A percentile compares a stretch with the other conserved stretches of the same genome.
Evolutionary conservation across 2,797 vertebrate genomes (phyloP).

Genomic region (Melanotaenia maccullochi): DNA sequence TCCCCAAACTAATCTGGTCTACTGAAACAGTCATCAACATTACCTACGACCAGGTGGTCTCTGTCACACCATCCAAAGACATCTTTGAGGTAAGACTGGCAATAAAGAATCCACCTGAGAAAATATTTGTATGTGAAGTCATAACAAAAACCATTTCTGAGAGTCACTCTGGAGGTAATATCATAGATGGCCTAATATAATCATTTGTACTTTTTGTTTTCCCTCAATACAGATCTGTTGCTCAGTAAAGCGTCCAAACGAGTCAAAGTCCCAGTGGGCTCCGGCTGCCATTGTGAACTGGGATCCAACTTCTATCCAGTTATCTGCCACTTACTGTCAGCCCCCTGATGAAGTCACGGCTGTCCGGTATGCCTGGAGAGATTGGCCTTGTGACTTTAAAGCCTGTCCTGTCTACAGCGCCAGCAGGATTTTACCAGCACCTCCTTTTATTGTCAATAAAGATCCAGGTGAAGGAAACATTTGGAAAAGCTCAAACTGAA

Average conservation of each 20-base stretch:
- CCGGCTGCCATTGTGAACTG: constrained; percentile 62
- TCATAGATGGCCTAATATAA: not conserved
- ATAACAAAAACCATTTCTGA: not conserved
- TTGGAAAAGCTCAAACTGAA: constrained; percentile 16
- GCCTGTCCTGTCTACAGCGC: constrained; percentile 87
- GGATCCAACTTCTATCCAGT: constrained; percentile 50
- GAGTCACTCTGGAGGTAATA: no score
- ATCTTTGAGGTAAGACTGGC: constrained; percentile 85
- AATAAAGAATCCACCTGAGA: not conserved
- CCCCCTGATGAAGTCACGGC: constrained; percentile 42
- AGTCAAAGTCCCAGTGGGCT: constrained; percentile 74
- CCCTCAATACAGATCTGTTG: constrained; percentile 72
- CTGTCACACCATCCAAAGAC: constrained; percentile 44
- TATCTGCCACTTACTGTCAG: constrained; percentile 70
- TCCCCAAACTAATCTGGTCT: constrained; percentile 70
- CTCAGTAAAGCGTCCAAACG: constrained; percentile 47
- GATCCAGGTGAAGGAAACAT: not conserved
- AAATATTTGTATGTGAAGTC: not conserved
- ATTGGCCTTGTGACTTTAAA: constrained; percentile 91
- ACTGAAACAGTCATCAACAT: constrained; percentile 70
- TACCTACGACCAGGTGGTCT: constrained; percentile 82
- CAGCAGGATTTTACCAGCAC: constrained; percentile 80
- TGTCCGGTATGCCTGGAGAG: constrained; percentile 90
- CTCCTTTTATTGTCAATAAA: constrained; percentile 79
- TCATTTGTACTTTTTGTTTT: not conserved